Base-by-base conservation (phyloP, 2,888 invertebrate species). In the Nymphalis c-album region DNA sequence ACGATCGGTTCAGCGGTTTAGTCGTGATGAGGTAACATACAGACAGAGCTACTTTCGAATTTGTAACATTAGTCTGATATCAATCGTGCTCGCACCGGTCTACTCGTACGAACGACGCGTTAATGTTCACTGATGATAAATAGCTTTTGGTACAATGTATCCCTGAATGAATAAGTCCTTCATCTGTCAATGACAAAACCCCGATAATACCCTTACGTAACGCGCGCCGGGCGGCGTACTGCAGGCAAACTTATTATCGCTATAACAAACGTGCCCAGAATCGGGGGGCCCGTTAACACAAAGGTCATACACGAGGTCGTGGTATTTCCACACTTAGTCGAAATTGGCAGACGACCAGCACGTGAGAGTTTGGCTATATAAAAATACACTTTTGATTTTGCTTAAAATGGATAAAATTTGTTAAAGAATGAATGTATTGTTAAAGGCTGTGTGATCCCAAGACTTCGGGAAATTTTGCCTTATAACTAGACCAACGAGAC, bases 311-410 rank as follows among this genome's bases (percentile, higher is more conserved):
- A 47, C 68, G 68, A 67, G 64, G 68, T 73, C 70, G 68, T 59
- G 59, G 58, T 71, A 70, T 73, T 71, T 71, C 69, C 63, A 73
- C 68, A 67, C 70, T 70, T 68, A 47, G 47, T 20, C 55, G 58
- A 51, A 55, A 46, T 45, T 74, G 74, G 74, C 74, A 53, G 18
- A 17, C 58, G 20, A 71, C 74, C 74, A 74, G 73, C 62, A 45
- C 64, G 59, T 55, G 67, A 67, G n/a, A 26, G 26, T 31, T 67
- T 59, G 31, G 51, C 60, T 63, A 59, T 64, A 59, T 47, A 58
- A 61, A 61, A 31, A 31, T 47, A 40, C 35, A 51, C 46, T 64
- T 35, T 60, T 22, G 16, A 64, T 35, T 64, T 40, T 50, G 3
- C 26, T 13, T 3, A 8, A 50, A 50, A 50, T 10, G 1, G 18